These are phyloP conservation scores for Zhengitettix transpicula DNA, from an alignment of 2,888 invertebrate species.

Conservation along the genomic window DNA sequence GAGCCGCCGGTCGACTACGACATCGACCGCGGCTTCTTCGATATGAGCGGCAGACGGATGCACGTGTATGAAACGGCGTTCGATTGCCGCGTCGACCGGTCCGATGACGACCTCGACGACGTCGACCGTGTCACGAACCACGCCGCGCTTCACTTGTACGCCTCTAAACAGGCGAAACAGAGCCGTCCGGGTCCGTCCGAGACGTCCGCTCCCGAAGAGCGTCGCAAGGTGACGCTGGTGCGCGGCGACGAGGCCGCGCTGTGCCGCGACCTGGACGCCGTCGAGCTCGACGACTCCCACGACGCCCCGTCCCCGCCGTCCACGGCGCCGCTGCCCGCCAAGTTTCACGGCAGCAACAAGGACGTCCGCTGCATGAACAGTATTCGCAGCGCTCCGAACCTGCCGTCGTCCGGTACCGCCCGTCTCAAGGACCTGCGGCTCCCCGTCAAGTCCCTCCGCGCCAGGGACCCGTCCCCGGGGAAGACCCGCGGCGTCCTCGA, in stretches of 20 bases:
- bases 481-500: conserved; percentile 7
- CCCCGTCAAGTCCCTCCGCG: conserved; percentile 50
- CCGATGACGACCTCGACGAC: conserved; percentile 64
- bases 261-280: conserved; percentile 24
- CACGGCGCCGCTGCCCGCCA: conserved; percentile 65
- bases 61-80: conserved; percentile 81
- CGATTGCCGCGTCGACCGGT: conserved; percentile 70
- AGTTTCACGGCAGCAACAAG: conserved; percentile 47
- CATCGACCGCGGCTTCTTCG: conserved; percentile 21
- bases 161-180: neutral
- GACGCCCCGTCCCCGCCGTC: conserved; percentile 62
- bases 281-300: conserved; percentile 24
- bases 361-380: conserved; percentile 50
- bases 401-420: conserved; percentile 48
- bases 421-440: conserved; percentile 56
- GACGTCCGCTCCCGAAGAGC: neutral
- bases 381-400: conserved; percentile 63
- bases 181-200: conserved; percentile 4
- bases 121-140: conserved; percentile 69
- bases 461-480: conserved; percentile 34
- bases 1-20: neutral
- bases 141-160: conserved; percentile 23
- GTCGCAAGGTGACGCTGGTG: conserved; percentile 4
- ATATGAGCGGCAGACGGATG: conserved; percentile 41
- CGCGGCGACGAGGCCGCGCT: conserved; percentile 24